Base-by-base conservation (phyloP, 2,113 vertebrate species). In the Heterotilapia buettikoferi region DNA sequence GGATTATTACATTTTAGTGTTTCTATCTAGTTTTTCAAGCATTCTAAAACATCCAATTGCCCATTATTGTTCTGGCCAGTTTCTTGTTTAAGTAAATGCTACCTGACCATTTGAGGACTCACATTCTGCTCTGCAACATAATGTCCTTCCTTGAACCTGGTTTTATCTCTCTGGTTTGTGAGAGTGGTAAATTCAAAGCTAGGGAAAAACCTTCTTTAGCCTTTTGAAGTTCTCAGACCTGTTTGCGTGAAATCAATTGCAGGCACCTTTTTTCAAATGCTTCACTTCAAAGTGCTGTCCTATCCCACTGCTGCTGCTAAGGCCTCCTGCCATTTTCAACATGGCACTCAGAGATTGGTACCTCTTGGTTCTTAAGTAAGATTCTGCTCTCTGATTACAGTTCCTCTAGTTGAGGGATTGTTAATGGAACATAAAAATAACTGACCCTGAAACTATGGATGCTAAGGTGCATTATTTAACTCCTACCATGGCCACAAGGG, bases 161-260 rank as follows among this genome's bases (percentile, higher is more conserved):
- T 53, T 85, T 92, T 88, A 94, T 93, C 89, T 29, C 79, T 63
- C 45, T 87, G 82, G 29, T 84, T 88, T 91, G 88, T 86, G 47
- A 84, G 87, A 79, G 38, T 90, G 82, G 84, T 89, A 90, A 92
- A 94, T 95, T 94, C 88, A 93, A 94, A 94, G 92, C 89, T 86
- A 16, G 38, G 88, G 92, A 92, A 94, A 68, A 93, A 92, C 86
- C 93, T 92, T 87, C 89, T 92, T 92, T 89, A 81, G 87, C 87
- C 92, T 94, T 96, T 96, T 95, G 94, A 95, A 92, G 94, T 95
- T 94, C 90, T 89, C 85, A 90, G 93, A 92, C 93, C 90, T 95
- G 94, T 94, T 94, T 94, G 92, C 90, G 86, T 96, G 95, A 95
- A 96, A 96, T 96, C 94, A 93, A 93, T 95, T 80, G 19, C 79